These are phyloP conservation scores for Meliscaeva auricollis DNA, from an alignment of 2,888 invertebrate genomes.

Conservation along the genomic window DNA sequence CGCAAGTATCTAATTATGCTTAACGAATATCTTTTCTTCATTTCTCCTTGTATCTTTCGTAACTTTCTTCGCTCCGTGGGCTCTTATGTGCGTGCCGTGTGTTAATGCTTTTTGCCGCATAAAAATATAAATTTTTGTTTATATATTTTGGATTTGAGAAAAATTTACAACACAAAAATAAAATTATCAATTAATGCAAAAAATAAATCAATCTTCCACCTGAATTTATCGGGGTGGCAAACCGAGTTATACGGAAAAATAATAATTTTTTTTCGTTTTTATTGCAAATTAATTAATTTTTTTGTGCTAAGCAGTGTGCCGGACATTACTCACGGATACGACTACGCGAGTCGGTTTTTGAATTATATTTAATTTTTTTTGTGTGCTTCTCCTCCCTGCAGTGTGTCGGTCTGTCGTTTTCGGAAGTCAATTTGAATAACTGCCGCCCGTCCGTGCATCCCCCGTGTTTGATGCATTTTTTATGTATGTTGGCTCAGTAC, in stretches of 20 bases:
- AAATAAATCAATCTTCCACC: constrained; percentile 7
- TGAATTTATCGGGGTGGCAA: constrained; percentile 8
- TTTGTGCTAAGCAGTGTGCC: constrained; percentile 17
- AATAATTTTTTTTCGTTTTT: constrained; percentile 4
- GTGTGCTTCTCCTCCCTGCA: constrained; percentile 25
- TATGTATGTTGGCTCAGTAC: constrained; percentile 41
- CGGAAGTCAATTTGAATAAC: constrained; percentile 71
- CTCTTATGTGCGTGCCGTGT: constrained; percentile 20
- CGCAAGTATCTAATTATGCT: constrained; percentile 51
- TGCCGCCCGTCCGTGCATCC: constrained; percentile 11
- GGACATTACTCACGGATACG: constrained; percentile 38
- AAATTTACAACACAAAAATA: not conserved
- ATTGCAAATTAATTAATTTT: constrained; percentile 4
- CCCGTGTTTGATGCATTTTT: constrained; percentile 29
- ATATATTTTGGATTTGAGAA: constrained; percentile 2
- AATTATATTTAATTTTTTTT: constrained; percentile 24
- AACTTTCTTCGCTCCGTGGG: constrained; percentile 67
- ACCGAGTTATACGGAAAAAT: constrained; percentile 3
- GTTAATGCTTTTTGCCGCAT: constrained; percentile 44
- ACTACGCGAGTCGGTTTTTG: constrained; percentile 58
- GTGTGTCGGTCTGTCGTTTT: constrained; percentile 32
- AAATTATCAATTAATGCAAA: not conserved
- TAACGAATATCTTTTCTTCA: constrained; percentile 59
- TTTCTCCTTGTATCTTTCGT: constrained; percentile 62
- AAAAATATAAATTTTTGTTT: constrained; percentile 31